Base-by-base conservation (phyloP, 2,113 vertebrate species). In the Engystomops pustulosus region DNA sequence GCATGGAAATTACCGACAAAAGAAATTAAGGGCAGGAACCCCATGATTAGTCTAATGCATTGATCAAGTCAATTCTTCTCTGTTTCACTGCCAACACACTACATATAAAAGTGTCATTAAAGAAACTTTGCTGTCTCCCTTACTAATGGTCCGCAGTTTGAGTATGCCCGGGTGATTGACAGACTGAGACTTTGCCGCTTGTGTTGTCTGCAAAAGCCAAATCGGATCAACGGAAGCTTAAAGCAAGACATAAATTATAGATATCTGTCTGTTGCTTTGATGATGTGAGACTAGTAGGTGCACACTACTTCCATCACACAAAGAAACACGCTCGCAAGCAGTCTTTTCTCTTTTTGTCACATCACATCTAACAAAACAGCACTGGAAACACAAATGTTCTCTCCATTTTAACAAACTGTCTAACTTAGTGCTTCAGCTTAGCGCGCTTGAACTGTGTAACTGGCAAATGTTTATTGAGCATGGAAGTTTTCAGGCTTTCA, bases 301-400 rank as follows among this genome's bases (percentile, higher is more conserved):
- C 90, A 80, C 88, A 89, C 89, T 86, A 89, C 90, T 92, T 82
- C 90, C 89, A 88, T 91, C 93, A 88, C 92, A 92, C 92, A 90
- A 94, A 93, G 93, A 90, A 89, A 87, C 87, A 89, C 90, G 89
- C 91, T 93, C 92, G 91, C 93, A 90, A 90, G 91, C 90, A 88
- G 89, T 90, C 91, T 93, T 92, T 94, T 93, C 93, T 92, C 90
- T 84, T 91, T 84, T 91, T 94, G 96, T 97, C 97, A 96, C 93
- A 93, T 94, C 92, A 87, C 88, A 95, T 97, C 95, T 95, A 90
- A 90, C 91, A 93, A 95, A 97, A 96, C 94, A 97, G 94, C 91
- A 89, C 91, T 91, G 89, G 94, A 95, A 95, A 94, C 94, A 93
- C 90, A 94, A 94, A 92, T 93, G 93, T 91, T 92, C 91, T 90